phyloP scores from a whole-genome alignment of 2,797 vertebrate species.

The Lacerta viridis region DNA sequence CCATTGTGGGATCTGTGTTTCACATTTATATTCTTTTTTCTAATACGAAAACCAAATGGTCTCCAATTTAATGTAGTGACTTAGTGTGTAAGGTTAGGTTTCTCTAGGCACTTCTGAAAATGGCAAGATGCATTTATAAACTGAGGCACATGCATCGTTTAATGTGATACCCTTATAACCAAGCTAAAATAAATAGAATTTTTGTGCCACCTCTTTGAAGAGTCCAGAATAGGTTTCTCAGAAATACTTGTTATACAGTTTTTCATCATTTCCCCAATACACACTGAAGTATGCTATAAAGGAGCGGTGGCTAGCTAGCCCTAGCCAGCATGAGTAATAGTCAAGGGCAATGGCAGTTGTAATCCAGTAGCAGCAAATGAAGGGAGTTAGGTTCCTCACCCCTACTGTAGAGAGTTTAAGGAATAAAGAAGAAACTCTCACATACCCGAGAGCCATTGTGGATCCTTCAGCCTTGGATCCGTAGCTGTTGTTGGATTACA shows the following conservation, averaged over 20 bases:
- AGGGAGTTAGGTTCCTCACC: too few species aligned
- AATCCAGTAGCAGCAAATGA: too few species aligned
- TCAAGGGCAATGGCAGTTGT: too few species aligned
- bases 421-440: not conserved
- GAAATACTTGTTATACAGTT: not conserved
- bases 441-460: not conserved
- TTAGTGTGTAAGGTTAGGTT: not conserved
- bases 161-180: not conserved
- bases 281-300: not conserved
- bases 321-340: too few species aligned
- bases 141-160: not conserved
- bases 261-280: not conserved
- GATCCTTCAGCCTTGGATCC: too few species aligned
- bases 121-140: not conserved
- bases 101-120: not conserved
- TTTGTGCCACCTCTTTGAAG: not conserved
- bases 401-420: not conserved
- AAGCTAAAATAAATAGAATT: not conserved
- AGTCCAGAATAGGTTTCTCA: not conserved
- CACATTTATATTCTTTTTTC: not conserved
- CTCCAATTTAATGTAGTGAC: not conserved
- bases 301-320: not conserved
- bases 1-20: not conserved
- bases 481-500: too few species aligned
- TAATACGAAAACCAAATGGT: not conserved